These are phyloP conservation scores for Epinotia nisella DNA, from an alignment of 2,888 invertebrate genomes.

Conservation along the genomic window DNA sequence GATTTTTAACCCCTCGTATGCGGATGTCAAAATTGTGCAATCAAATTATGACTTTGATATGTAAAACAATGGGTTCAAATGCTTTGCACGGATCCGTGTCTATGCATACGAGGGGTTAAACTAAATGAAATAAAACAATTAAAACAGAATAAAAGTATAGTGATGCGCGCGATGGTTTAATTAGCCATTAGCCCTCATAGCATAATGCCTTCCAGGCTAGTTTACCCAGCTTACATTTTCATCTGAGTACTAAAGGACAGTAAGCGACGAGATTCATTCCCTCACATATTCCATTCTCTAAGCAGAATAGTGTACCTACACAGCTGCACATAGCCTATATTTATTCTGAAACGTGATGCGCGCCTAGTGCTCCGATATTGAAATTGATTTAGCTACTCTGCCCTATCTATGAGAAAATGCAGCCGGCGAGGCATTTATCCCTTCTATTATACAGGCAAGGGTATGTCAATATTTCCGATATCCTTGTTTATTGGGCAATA, in stretches of 20 bases:
- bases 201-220: background rate
- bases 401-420: constrained; percentile 33
- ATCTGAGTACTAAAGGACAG: background rate
- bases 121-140: too few species aligned
- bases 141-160: background rate
- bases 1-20: too few species aligned
- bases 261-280: background rate
- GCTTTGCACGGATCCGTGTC: too few species aligned
- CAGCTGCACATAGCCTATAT: constrained; percentile 34
- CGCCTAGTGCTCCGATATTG: constrained; percentile 25
- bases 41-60: too few species aligned
- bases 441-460: constrained; percentile 29
- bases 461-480: constrained; percentile 18
- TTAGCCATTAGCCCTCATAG: constrained; percentile 7
- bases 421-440: constrained; percentile 22
- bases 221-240: background rate
- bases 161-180: constrained; percentile 1
- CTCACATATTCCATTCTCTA: constrained; percentile 1
- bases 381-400: constrained; percentile 35
- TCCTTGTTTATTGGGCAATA: background rate
- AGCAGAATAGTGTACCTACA: background rate
- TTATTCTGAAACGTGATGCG: constrained; percentile 37
- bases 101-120: too few species aligned
- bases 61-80: too few species aligned
- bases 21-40: too few species aligned